Percentiles rank a stretch among this genome's conserved stretches.
Evolutionary conservation across 1,140 invertebrate genomes (phyloP).

Genomic region (Musca vetustissima): DNA sequence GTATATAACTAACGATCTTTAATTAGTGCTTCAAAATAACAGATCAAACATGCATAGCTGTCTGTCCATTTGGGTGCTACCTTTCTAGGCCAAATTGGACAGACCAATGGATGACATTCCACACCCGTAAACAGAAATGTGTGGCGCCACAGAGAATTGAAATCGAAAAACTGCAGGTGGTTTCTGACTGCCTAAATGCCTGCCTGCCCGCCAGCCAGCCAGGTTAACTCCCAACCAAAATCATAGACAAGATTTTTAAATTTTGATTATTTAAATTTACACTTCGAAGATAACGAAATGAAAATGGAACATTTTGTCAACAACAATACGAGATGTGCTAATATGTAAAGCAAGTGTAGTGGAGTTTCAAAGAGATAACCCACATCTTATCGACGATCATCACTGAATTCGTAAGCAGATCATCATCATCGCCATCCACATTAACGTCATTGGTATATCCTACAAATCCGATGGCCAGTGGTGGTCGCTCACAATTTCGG

Average conservation of each 20-base stretch:
- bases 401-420: too few relatives aligned
- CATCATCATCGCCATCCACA: too few relatives aligned
- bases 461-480: too few relatives aligned
- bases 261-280: slow-evolving; percentile 10
- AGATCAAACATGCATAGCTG: not conserved
- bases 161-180: slow-evolving; percentile 18
- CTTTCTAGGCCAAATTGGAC: not conserved
- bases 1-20: slow-evolving; percentile 11
- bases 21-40: slow-evolving; percentile 13
- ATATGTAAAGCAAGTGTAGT: too few relatives aligned
- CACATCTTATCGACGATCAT: too few relatives aligned
- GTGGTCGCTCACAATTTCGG: too few relatives aligned
- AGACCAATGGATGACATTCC: not conserved
- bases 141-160: slow-evolving; percentile 10
- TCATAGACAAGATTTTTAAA: not conserved
- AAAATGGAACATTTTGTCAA: not conserved
- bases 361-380: too few relatives aligned
- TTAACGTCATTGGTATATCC: too few relatives aligned
- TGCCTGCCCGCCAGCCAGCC: too few relatives aligned
- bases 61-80: too few relatives aligned
- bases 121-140: not conserved
- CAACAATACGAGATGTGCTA: too few relatives aligned
- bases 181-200: not conserved
- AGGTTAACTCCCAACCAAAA: not conserved
- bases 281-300: not conserved